Base-by-base conservation (phyloP, 2,888 invertebrate genomes). In the Synergus itoensis region DNA sequence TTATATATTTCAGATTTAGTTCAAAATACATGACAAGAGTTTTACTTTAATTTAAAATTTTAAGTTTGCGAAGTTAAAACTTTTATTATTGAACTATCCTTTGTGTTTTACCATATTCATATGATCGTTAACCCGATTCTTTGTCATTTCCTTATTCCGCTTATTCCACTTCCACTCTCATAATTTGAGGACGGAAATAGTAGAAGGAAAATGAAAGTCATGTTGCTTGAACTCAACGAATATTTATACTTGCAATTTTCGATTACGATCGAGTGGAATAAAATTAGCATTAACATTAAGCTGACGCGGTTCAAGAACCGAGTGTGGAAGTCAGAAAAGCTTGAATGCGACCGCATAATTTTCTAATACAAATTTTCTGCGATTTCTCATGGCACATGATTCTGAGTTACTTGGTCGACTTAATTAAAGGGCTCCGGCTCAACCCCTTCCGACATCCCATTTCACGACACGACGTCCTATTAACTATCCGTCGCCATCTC, bases 401-500 rank as follows among this genome's bases (percentile, higher is more conserved):
- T 57, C 18, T 18, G 43, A 67, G 18, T 67, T 67, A 67, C 67
- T 67, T 67, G 67, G 67, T 41, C 67, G 67, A 67, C 14, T 69
- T 69, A 69, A 69, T 69, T 69, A 69, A 69, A 69, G 69, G 69
- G 12, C 48, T 28, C 21, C 45, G 21, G n/a, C 18, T 48, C 45
- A 69, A 69, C 69, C 21, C 69, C 45, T 45, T 69, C 45, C 45
- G 48, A 28, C 69, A 69, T 45, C 45, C 48, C 45, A 69, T 69
- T 69, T 28, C 45, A 69, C 45, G 69, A 69, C 69, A 48, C 69
- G 69, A 69, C 48, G 45, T 45, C 28, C 14, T 69, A 48, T 69
- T 69, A 69, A 69, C 69, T 69, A 69, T 69, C 67, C 48, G 69
- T 69, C 43, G 21, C 43, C 67, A 45, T 67, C 67, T 67, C 67